Base-by-base conservation (phyloP, 2,888 invertebrate genomes). In the Apotomis capreana region DNA sequence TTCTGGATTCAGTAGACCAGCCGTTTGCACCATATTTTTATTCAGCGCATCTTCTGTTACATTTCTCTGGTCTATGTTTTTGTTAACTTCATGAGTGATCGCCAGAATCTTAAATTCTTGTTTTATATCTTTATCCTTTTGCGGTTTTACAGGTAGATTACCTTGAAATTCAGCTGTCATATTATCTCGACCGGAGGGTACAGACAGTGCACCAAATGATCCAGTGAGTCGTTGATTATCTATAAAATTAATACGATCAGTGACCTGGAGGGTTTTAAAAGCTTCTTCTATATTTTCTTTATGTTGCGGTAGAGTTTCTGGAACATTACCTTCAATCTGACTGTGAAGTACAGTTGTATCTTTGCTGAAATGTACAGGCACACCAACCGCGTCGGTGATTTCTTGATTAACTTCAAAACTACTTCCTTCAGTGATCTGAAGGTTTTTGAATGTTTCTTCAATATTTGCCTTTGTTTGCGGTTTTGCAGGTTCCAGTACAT, bases 101-200 rank as follows among this genome's bases (percentile, higher is more conserved):
- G 40, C 9, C 12, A 67, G 54, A 49, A 49, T 67, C 55, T 70
- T 49, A n/a, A 67, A 15, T 37, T 15, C n/a, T 40, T 67, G 44
- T 40, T 54, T 40, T n/a, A 57, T 1, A 36, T 64, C 44, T 67
- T 67, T 10, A 8, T 5, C 37, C 8, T 12, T 26, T 37, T 4
- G 46, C 36, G 12, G 13, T 40, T 60, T n/a, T 26, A 40, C 9
- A 0, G 26, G 9, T 9, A 13, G n/a, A n/a, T 54, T 52, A 54
- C 26, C 26, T 36, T 52, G 37, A 6, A 44, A 44, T 40, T 46
- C 60, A 4, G 13, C 5, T 10, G 9, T 10, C 15, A 26, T 8
- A 26, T 36, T 10, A 26, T 10, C 15, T 55, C 9, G 9, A 9
- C 55, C 4, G 4, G 55, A 36, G 12, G 1, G 4, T 57, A 57